These are phyloP conservation scores for Panorpa germanica DNA, from an alignment of 2,888 invertebrate species.

Conservation along the genomic window DNA sequence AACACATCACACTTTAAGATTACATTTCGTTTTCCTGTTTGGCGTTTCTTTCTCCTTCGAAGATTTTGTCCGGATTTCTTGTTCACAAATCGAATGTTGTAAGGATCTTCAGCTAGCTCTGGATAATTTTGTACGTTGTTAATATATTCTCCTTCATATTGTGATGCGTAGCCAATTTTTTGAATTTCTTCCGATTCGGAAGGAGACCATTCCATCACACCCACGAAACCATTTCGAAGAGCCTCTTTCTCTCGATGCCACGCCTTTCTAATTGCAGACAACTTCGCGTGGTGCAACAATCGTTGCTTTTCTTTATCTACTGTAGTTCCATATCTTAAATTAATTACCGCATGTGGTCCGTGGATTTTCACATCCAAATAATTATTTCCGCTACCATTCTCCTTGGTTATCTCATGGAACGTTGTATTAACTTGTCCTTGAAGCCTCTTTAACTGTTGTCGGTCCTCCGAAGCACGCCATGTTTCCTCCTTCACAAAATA, in stretches of 20 bases:
- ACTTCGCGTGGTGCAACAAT: constrained; percentile 75
- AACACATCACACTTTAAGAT: constrained; percentile 21
- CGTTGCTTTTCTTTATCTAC: constrained; percentile 78
- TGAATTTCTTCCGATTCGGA: constrained; percentile 77
- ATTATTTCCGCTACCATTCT: constrained; percentile 49
- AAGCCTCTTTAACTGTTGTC: constrained; percentile 71
- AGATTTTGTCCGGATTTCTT: constrained; percentile 54
- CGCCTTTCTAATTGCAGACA: constrained; percentile 72
- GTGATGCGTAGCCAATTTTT: constrained; percentile 63
- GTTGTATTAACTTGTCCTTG: constrained; percentile 84
- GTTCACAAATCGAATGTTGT: constrained; percentile 79
- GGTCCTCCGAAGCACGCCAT: constrained; percentile 77
- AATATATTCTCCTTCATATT: constrained; percentile 81
- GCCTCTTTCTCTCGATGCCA: constrained; percentile 87
- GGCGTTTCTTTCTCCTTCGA: constrained; percentile 53
- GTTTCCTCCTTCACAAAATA: constrained; percentile 85
- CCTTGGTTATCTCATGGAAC: constrained; percentile 63
- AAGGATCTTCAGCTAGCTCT: constrained; percentile 88
- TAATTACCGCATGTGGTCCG: constrained; percentile 75
- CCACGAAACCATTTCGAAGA: constrained; percentile 55
- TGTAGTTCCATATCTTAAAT: constrained; percentile 86
- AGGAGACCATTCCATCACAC: constrained; percentile 69
- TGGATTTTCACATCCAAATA: constrained; percentile 81
- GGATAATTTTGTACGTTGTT: constrained; percentile 82
- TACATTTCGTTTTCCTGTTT: constrained; percentile 22